Evolutionary conservation across 2,113 vertebrate genomes (phyloP).

Genomic region (Neopipo cinnamomea): DNA sequence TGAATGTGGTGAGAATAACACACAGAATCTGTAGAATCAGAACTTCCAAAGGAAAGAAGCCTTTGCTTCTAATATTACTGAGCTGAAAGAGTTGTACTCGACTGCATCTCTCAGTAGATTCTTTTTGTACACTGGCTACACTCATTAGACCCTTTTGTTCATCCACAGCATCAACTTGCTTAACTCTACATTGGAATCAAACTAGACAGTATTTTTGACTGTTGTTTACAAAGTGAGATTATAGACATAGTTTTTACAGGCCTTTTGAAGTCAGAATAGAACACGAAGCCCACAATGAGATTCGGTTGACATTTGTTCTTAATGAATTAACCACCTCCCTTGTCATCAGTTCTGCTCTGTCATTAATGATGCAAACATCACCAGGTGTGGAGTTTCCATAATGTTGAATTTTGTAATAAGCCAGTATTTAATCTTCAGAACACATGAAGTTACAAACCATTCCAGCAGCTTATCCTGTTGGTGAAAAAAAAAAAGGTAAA

Average conservation of each 20-base stretch:
- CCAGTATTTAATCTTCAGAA: not conserved
- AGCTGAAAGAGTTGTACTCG: not conserved
- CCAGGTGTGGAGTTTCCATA: not conserved
- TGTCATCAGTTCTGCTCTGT: not conserved
- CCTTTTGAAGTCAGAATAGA: not conserved
- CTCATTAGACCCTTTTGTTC: not conserved
- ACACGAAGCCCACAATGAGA: not conserved
- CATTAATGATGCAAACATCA: not conserved
- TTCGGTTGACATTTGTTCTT: slow-evolving; percentile 14
- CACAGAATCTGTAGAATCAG: not conserved
- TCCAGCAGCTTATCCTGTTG: not conserved
- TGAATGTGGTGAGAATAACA: not conserved
- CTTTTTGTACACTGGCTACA: not conserved
- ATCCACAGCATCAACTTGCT: not conserved
- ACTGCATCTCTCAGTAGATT: not conserved
- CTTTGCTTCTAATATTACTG: not conserved
- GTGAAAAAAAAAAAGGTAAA: not conserved
- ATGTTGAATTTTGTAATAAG: not conserved
- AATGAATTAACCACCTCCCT: not conserved
- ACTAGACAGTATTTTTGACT: not conserved
- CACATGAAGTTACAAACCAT: not conserved
- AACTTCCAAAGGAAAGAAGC: not conserved
- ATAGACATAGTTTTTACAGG: not conserved
- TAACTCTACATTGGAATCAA: not conserved
- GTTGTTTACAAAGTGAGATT: not conserved